These are phyloP conservation scores for Telmatochromis sp. DNA, from an alignment of 2,113 vertebrate species.

Conservation along the genomic window DNA sequence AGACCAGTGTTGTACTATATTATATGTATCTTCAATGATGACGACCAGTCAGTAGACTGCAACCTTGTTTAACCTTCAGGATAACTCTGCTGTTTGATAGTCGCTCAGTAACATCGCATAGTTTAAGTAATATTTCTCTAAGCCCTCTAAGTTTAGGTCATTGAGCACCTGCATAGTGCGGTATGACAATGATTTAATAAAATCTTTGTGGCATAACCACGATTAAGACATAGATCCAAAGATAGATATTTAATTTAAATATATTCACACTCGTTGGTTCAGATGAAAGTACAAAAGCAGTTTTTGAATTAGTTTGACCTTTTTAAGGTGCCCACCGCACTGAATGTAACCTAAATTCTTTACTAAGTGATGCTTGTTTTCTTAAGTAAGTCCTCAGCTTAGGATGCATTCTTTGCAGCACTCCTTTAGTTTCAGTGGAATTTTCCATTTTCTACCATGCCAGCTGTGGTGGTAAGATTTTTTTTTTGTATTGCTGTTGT, in stretches of 20 bases:
- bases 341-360: constrained; percentile 51
- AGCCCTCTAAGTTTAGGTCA: neutral
- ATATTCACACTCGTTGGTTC: neutral
- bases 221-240: constrained; percentile 15
- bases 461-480: neutral
- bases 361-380: neutral
- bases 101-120: neutral
- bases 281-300: neutral
- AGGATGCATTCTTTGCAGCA: neutral
- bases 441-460: neutral
- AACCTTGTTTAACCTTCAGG: neutral
- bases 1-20: neutral
- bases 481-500: neutral
- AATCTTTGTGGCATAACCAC: neutral
- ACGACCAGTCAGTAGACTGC: neutral
- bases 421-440: neutral
- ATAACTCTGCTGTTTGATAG: constrained; percentile 5
- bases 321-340: constrained; percentile 38
- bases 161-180: neutral
- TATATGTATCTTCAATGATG: neutral
- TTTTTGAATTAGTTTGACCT: constrained; percentile 19
- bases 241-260: constrained; percentile 11
- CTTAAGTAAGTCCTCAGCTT: neutral
- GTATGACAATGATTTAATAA: neutral
- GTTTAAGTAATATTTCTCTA: constrained; percentile 19